Evolutionary conservation across 2,113 vertebrate genomes (phyloP), one percentile per base, ranked within the genome.

Genomic region (Ifrita kowaldi): DNA sequence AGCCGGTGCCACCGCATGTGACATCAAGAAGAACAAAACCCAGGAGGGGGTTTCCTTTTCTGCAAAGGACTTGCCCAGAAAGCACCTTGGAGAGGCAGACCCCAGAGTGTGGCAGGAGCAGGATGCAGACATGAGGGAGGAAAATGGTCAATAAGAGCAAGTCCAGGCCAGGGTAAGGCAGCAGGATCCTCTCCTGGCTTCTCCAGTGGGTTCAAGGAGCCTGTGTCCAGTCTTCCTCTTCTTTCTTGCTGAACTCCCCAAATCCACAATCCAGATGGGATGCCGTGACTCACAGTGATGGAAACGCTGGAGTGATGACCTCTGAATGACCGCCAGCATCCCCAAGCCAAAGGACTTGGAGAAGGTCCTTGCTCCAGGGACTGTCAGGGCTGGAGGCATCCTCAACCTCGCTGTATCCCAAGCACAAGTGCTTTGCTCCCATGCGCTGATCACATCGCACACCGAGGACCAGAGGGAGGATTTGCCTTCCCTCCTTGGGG

Each of bases 401-500:
- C 46, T 64, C 50, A 71, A 41, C 50, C 95, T 76, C 1, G 3
- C 64, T 49, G 47, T 11, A 18, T 59, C 74, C 64, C 81, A 60
- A 3, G 33, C 74, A 24, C 1, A 3, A 69, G 39, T 52, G 71
- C 41, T 70, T 44, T 74, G 85, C 81, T 94, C 50, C 87, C 13
- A 20, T 4, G 68, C 5, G 2, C 26, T 6, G 70, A 75, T 85
- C 67, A 6, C 50, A 75, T 89, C 52, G 0, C 11, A 44, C 83
- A 41, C 11, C 0, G 16, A 71, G 80, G 75, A 63, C 75, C 68
- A 1, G 35, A 53, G 81, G 84, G 86, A 93, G 95, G 44, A 87
- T 86, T 95, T 91, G 75, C 65, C 90, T 90, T 74, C 57, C 33
- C 33, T 84, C 57, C 88, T 74, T 3, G 11, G 46, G 92, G 85